Evolutionary conservation across 2,888 invertebrate genomes (phyloP).

Genomic region (Pasiphila rectangulata): DNA sequence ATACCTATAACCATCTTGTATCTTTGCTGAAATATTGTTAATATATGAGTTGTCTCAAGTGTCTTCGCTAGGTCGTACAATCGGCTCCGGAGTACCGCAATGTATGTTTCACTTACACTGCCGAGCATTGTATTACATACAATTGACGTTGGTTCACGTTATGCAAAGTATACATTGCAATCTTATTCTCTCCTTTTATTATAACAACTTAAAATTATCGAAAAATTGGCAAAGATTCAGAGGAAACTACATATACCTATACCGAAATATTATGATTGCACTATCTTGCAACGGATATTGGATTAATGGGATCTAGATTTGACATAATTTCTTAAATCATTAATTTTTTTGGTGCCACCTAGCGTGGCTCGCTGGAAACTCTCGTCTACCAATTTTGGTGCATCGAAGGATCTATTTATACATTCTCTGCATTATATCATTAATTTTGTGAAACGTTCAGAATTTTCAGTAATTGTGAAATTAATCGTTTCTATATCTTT

Average conservation of each 20-base stretch:
- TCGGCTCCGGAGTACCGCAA: slow-evolving; percentile 36
- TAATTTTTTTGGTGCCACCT: slow-evolving; percentile 5
- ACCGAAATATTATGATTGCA: slow-evolving; percentile 27
- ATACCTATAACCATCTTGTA: too few relatives aligned
- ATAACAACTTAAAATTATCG: slow-evolving; percentile 64
- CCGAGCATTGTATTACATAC: slow-evolving; percentile 73
- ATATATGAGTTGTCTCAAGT: not conserved
- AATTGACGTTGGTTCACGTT: slow-evolving; percentile 66
- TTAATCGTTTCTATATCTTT: not conserved
- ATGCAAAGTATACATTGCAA: slow-evolving; percentile 74
- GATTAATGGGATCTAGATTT: slow-evolving; percentile 39
- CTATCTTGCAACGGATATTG: slow-evolving; percentile 37
- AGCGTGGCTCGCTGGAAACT: not conserved
- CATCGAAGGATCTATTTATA: not conserved
- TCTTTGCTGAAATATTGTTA: too few relatives aligned
- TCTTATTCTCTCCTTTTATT: slow-evolving; percentile 77
- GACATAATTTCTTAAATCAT: slow-evolving; percentile 11
- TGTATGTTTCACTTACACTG: slow-evolving; percentile 55
- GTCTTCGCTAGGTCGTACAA: slow-evolving; percentile 10
- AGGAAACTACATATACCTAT: slow-evolving; percentile 22
- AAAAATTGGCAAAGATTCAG: slow-evolving; percentile 41
- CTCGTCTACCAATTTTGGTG: not conserved
- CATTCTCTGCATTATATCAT: not conserved
- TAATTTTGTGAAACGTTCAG: not conserved
- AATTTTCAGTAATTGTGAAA: not conserved